Base-by-base conservation (phyloP, 2,113 vertebrate genomes). In the Potamarius usumacintae region DNA sequence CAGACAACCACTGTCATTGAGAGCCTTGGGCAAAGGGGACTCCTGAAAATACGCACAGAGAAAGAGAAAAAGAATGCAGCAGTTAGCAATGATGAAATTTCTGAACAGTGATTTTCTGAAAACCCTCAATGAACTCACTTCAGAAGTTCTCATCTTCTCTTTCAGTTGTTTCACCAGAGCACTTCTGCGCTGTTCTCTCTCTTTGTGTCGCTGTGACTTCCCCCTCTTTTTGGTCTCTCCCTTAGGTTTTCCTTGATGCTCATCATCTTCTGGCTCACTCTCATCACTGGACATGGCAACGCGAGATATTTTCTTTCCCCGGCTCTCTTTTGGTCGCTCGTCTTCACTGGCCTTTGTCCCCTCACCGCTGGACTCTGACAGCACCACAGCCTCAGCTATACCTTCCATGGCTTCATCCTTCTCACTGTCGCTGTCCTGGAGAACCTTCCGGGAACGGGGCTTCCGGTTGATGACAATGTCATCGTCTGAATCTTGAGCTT, bases 1-100 rank as follows among this genome's bases (percentile, higher is more conserved):
- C 50, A 94, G 95, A 93, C 96, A 99, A 0, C 98, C 97, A 34
- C 98, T 99, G 91, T 99, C 98, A 83, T 98, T 96, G 72, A 97
- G 88, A 30, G 63, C 42, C 80, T 74, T 87, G 48, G 91, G 63
- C 27, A 83, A 88, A 81, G 89, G 85, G 0, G 80, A 0, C 12
- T 93, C 90, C 93, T 95, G 65, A 86, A 27, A 84, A 52, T 9
- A 25, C 4, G 84, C 42, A 76, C 8, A 86, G 48, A 34, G 17
- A 81, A 50, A 50, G 2, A 52, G 22, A 22, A 2, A 86, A 42
- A 55, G 52, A 30, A n/a, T 34, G 25, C 12, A 11, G 5, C 15
- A 5, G 12, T 67, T 15, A 86, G 34, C 5, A 60, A 58, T 17
- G 15, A 20, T 52, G 12, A 58, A 8, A 67, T n/a, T 5, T 0